These are phyloP conservation scores for Byasa hedistus DNA, from an alignment of 2,888 invertebrate species.

Conservation along the genomic window DNA sequence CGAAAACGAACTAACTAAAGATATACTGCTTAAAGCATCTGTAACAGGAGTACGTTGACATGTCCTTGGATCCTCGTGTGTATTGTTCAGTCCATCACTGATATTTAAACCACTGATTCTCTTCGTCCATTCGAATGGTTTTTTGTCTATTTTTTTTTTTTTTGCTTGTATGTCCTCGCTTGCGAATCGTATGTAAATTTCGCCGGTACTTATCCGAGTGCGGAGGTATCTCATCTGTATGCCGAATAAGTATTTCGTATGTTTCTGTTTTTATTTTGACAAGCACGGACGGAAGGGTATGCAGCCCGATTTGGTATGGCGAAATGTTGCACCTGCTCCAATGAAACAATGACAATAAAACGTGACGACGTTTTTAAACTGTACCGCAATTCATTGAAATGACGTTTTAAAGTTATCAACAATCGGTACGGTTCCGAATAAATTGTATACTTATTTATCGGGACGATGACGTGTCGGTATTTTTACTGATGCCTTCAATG, in stretches of 20 bases:
- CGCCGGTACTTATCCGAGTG: slow-evolving; percentile 16
- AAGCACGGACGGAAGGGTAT: slow-evolving; percentile 17
- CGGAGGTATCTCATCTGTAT: slow-evolving; percentile 22
- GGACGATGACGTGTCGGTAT: not conserved
- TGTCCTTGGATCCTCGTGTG: slow-evolving; percentile 8
- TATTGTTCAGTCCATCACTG: slow-evolving; percentile 29
- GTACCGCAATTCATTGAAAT: slow-evolving; percentile 25
- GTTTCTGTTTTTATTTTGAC: slow-evolving; percentile 7
- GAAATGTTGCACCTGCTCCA: slow-evolving; percentile 28
- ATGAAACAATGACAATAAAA: slow-evolving; percentile 24
- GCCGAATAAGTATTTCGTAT: slow-evolving; percentile 14
- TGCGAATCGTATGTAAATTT: slow-evolving; percentile 27
- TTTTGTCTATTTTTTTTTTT: slow-evolving; percentile 26
- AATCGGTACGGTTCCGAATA: slow-evolving; percentile 4
- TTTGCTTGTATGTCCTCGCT: slow-evolving; percentile 18
- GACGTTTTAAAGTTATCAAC: slow-evolving; percentile 16
- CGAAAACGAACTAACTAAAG: not conserved
- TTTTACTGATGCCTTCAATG: not conserved
- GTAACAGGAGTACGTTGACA: slow-evolving; percentile 4
- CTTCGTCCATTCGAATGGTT: slow-evolving; percentile 22
- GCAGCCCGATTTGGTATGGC: slow-evolving; percentile 22
- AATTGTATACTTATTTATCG: not conserved
- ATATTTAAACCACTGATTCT: slow-evolving; percentile 26
- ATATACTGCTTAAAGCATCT: slow-evolving; percentile 1
- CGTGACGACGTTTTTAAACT: slow-evolving; percentile 23